These are phyloP conservation scores for Bufo gargarizans DNA, from an alignment of 2,113 vertebrate species.

Conservation along the genomic window DNA sequence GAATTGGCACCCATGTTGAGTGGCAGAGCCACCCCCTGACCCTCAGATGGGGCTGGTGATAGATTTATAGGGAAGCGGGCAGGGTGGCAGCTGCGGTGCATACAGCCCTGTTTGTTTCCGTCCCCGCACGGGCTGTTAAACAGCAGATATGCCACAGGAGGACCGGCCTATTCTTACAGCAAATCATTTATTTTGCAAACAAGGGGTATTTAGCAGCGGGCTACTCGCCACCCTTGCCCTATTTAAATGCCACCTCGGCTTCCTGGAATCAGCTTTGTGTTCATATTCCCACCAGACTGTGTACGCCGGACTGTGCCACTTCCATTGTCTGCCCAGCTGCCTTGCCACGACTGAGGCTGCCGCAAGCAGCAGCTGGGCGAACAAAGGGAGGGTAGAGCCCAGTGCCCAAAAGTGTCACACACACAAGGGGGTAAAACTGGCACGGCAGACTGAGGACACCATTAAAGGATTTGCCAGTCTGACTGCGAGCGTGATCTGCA, in stretches of 20 bases:
- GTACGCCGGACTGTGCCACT: conserved; percentile 48
- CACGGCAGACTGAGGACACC: conserved; percentile 45
- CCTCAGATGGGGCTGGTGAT: conserved; percentile 11
- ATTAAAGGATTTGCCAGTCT: conserved; percentile 57
- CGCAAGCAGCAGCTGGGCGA: conserved; percentile 51
- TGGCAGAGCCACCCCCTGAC: background rate
- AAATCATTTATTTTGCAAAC: conserved; percentile 59
- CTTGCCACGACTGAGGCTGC: conserved; percentile 51
- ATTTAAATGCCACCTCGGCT: conserved; percentile 53
- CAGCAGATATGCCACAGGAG: conserved; percentile 47
- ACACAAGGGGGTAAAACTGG: conserved; percentile 54
- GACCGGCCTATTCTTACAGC: conserved; percentile 48
- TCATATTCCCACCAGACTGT: conserved; percentile 53
- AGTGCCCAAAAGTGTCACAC: conserved; percentile 48
- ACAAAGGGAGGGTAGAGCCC: conserved; percentile 43
- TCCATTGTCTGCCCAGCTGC: conserved; percentile 58
- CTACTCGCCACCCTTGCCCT: conserved; percentile 56
- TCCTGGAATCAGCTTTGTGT: conserved; percentile 45
- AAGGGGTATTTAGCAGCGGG: conserved; percentile 55
- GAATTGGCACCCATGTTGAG: background rate
- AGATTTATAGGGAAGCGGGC: conserved; percentile 17
- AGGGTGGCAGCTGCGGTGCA: conserved; percentile 31
- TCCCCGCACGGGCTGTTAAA: conserved; percentile 48
- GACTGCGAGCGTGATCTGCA: conserved; percentile 44
- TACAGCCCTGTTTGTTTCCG: conserved; percentile 50